phyloP scores from a whole-genome alignment of 2,888 invertebrate genomes.

The Alitta virens region DNA sequence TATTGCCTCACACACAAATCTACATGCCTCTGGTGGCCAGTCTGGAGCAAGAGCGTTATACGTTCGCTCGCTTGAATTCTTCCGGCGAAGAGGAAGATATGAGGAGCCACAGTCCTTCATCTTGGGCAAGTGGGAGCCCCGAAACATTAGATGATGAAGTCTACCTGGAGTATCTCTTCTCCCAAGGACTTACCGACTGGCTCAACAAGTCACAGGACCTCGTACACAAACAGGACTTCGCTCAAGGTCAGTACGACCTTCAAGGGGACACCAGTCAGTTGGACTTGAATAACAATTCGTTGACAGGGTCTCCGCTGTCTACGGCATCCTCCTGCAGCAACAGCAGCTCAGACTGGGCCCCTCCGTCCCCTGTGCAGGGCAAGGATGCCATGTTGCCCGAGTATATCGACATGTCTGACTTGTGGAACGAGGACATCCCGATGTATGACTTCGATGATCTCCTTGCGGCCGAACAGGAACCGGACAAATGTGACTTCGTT shows the following conservation, averaged over 20 bases:
- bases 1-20: constrained; percentile 26
- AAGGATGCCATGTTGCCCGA: no score
- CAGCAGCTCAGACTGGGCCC: not conserved
- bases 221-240: not conserved
- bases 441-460: constrained; percentile 14
- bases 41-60: constrained; percentile 47
- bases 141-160: constrained; percentile 35
- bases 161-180: constrained; percentile 48
- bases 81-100: constrained; percentile 44
- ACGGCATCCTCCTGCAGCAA: not conserved
- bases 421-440: not conserved
- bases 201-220: constrained; percentile 32
- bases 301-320: not conserved
- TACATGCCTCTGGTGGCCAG: constrained; percentile 47
- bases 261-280: no score
- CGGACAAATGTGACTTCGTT: constrained; percentile 38
- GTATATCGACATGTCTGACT: not conserved
- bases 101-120: constrained; percentile 33
- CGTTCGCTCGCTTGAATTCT: constrained; percentile 50
- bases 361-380: not conserved
- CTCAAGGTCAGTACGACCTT: no score
- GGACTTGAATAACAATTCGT: no score
- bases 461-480: constrained; percentile 3
- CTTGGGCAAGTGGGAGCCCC: not conserved
- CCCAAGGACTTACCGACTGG: constrained; percentile 45